A percentile compares a stretch with the other conserved stretches of the same genome.
These are phyloP conservation scores for Platorchestia sp. DNA, from an alignment of 1,140 invertebrate species.

Conservation along the genomic window DNA sequence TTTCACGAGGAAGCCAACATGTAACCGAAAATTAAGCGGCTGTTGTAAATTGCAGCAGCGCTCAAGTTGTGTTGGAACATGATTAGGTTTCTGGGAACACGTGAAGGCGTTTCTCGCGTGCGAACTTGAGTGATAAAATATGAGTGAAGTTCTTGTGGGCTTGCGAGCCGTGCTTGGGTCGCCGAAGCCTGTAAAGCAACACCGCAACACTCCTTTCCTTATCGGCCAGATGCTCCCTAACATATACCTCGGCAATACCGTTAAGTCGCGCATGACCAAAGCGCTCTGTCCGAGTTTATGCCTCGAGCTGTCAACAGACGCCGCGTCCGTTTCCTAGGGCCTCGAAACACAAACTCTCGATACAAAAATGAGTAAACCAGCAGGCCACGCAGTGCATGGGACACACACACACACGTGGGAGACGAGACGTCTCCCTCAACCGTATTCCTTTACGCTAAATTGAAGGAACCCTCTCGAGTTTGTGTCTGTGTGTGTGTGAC, in stretches of 20 bases:
- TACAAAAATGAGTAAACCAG: not conserved
- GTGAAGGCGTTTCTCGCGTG: slow-evolving; percentile 32
- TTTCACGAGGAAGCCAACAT: not conserved
- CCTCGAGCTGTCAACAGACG: slow-evolving; percentile 32
- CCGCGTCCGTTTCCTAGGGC: not conserved
- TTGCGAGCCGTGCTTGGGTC: not conserved
- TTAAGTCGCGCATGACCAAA: slow-evolving; percentile 47
- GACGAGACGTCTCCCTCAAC: not conserved
- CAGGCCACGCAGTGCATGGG: not conserved
- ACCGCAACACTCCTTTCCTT: slow-evolving; percentile 41
- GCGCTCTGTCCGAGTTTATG: slow-evolving; percentile 35
- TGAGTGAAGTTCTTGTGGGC: not conserved
- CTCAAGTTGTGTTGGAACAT: not conserved
- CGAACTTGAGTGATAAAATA: slow-evolving; percentile 42
- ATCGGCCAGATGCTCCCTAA: not conserved
- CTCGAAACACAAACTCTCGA: not conserved
- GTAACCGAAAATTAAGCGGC: not conserved
- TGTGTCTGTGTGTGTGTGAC: not conserved
- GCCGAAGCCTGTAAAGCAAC: not conserved
- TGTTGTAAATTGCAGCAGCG: not conserved
- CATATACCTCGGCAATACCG: slow-evolving; percentile 40
- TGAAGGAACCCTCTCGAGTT: not conserved
- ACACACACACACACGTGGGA: not conserved
- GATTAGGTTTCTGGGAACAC: slow-evolving; percentile 28
- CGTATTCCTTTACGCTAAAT: not conserved